Percentiles rank a stretch among this genome's conserved stretches.
These are phyloP conservation scores for Drosophila tsacasi DNA, from an alignment of 1,140 invertebrate species.

Conservation along the genomic window DNA sequence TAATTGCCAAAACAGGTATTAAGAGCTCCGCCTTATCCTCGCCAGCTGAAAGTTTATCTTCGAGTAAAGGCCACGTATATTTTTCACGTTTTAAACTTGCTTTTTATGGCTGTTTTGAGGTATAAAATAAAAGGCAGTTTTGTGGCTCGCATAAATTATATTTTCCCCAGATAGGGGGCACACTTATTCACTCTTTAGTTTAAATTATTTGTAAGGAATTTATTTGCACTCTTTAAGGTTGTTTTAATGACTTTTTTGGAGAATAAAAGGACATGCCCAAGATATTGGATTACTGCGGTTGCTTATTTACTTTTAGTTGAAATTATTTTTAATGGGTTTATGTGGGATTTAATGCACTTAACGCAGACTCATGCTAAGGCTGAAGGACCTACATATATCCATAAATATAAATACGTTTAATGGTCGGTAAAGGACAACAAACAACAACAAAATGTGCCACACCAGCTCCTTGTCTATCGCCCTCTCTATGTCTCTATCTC, in stretches of 20 bases:
- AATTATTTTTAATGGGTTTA: constrained; percentile 79
- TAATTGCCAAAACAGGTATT: constrained; percentile 36
- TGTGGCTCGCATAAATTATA: constrained; percentile 65
- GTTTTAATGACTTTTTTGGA: constrained; percentile 5
- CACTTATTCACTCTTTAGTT: constrained; percentile 57
- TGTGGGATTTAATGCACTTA: constrained; percentile 63
- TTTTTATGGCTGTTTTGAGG: constrained; percentile 31
- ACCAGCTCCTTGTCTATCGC: constrained; percentile 27
- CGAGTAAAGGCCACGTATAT: constrained; percentile 34
- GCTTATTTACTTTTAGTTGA: constrained; percentile 61
- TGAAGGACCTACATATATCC: constrained; percentile 35
- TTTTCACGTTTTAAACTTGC: constrained; percentile 11
- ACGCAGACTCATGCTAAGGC: constrained; percentile 19
- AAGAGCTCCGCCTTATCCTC: not conserved
- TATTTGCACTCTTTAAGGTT: constrained; percentile 32
- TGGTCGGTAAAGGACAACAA: constrained; percentile 53
- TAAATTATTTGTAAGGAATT: constrained; percentile 69
- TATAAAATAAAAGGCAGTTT: constrained; percentile 28
- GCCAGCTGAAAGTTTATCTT: constrained; percentile 9
- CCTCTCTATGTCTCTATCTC: constrained; percentile 6
- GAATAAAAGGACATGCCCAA: not conserved
- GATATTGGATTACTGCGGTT: constrained; percentile 6
- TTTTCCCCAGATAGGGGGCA: constrained; percentile 19
- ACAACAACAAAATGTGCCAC: constrained; percentile 65
- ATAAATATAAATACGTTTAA: constrained; percentile 79